Evolutionary conservation across 2,113 vertebrate genomes (phyloP).

Genomic region (Panthera tigris): DNA sequence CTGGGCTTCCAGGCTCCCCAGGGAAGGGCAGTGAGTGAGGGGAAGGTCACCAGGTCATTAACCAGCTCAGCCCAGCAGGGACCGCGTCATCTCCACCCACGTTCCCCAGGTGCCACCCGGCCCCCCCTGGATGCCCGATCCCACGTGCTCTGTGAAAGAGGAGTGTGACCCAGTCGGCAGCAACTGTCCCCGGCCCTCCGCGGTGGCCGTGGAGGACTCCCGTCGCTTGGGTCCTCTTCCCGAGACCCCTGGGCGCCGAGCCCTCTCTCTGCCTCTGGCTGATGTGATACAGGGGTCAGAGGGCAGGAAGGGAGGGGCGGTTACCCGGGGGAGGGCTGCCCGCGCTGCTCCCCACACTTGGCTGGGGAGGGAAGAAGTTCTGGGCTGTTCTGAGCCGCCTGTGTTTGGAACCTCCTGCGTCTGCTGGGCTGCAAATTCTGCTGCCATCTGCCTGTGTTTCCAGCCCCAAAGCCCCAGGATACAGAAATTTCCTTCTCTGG

Average conservation of each 20-base stretch:
- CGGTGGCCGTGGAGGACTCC: rapidly evolving
- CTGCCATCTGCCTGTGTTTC: slow-evolving; percentile 49
- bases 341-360: not conserved
- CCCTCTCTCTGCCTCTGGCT: not conserved
- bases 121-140: not conserved
- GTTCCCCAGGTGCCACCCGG: not conserved
- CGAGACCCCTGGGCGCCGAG: not conserved
- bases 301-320: not conserved
- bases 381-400: not conserved
- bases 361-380: not conserved
- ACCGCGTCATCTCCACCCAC: not conserved
- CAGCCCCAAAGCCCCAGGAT: not conserved
- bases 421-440: slow-evolving; percentile 16
- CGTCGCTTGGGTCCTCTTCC: not conserved
- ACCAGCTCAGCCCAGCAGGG: not conserved
- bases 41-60: rapidly evolving
- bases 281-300: not conserved
- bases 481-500: slow-evolving; percentile 35
- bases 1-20: not conserved
- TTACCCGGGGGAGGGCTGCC: not conserved
- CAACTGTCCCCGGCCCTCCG: not conserved
- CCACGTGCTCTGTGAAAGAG: not conserved
- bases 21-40: not conserved
- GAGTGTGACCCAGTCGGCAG: rapidly evolving
- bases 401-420: slow-evolving; percentile 6